A percentile compares a stretch with the other conserved stretches of the same genome.
These are phyloP conservation scores for Cerceris rybyensis DNA, from an alignment of 2,888 invertebrate genomes.

Conservation along the genomic window DNA sequence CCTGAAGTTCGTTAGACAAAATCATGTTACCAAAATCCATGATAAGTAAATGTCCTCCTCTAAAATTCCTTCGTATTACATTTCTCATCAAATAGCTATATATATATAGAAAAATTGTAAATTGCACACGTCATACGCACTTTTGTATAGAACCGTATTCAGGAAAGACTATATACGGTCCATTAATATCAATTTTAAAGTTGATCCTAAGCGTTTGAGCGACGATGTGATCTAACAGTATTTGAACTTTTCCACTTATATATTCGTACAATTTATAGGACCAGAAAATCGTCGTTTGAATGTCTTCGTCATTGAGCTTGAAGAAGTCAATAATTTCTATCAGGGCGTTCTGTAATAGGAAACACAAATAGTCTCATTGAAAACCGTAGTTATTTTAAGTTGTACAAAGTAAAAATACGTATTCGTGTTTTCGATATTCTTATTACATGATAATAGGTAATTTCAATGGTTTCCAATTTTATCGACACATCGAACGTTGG, in stretches of 20 bases:
- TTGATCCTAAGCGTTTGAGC: slow-evolving; percentile 85
- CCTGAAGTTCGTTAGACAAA: slow-evolving; percentile 89
- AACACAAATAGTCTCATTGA: background rate
- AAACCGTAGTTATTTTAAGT: background rate
- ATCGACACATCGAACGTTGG: slow-evolving; percentile 88
- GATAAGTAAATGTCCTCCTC: slow-evolving; percentile 88
- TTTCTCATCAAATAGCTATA: background rate
- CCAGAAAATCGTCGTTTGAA: slow-evolving; percentile 80
- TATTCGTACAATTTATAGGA: slow-evolving; percentile 66
- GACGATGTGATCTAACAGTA: slow-evolving; percentile 83
- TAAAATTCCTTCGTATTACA: slow-evolving; percentile 71
- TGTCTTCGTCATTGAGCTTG: slow-evolving; percentile 83
- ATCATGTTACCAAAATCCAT: slow-evolving; percentile 88
- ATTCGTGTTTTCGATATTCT: background rate
- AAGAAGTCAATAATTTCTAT: slow-evolving; percentile 89
- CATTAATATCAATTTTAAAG: slow-evolving; percentile 89
- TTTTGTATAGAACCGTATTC: slow-evolving; percentile 88
- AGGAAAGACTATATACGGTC: slow-evolving; percentile 89
- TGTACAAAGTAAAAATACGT: too few species aligned
- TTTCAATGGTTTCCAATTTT: slow-evolving; percentile 88
- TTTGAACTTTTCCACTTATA: slow-evolving; percentile 78
- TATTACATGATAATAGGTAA: slow-evolving; percentile 89
- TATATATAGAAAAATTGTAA: slow-evolving; percentile 11
- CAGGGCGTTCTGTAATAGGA: slow-evolving; percentile 86
- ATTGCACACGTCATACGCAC: slow-evolving; percentile 80